Conservation (phyloP, 2,888 invertebrate species). For the Notocelia uddmanniana region DNA sequence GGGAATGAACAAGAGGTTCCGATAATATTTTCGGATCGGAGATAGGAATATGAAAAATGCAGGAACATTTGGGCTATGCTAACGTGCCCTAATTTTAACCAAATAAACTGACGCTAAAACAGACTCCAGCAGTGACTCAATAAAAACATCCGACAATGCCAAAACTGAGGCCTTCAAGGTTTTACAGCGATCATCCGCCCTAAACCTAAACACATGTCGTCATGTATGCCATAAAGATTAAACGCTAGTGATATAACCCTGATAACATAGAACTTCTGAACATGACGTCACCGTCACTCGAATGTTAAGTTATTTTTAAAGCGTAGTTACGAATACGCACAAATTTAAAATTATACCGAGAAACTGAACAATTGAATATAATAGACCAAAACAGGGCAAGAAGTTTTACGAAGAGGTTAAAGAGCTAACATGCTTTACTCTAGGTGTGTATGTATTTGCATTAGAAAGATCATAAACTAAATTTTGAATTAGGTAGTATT, state of each 20-base stretch:
- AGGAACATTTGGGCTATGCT: background rate
- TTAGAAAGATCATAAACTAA: background rate
- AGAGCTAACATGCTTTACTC: background rate
- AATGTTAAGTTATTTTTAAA: conserved; percentile 12
- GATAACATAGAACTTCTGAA: conserved; percentile 38
- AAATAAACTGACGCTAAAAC: background rate
- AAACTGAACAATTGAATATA: background rate
- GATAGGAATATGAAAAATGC: background rate
- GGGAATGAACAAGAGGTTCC: background rate
- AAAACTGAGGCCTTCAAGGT: conserved; percentile 39
- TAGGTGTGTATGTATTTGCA: background rate
- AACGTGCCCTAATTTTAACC: background rate
- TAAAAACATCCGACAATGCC: conserved; percentile 21
- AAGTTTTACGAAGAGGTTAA: background rate
- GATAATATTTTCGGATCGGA: background rate
- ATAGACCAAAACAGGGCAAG: background rate
- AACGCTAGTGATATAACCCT: conserved; percentile 41
- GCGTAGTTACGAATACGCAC: background rate
- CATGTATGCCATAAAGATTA: conserved; percentile 44
- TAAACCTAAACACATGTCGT: conserved; percentile 43
- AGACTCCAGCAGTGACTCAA: conserved; percentile 27
- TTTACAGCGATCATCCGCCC: conserved; percentile 37
- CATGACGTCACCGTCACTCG: conserved; percentile 34
- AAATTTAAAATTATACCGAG: background rate
- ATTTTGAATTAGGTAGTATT: background rate